These are phyloP conservation scores for Sinosuthora webbiana DNA, from an alignment of 2,113 vertebrate species.

Conservation along the genomic window DNA sequence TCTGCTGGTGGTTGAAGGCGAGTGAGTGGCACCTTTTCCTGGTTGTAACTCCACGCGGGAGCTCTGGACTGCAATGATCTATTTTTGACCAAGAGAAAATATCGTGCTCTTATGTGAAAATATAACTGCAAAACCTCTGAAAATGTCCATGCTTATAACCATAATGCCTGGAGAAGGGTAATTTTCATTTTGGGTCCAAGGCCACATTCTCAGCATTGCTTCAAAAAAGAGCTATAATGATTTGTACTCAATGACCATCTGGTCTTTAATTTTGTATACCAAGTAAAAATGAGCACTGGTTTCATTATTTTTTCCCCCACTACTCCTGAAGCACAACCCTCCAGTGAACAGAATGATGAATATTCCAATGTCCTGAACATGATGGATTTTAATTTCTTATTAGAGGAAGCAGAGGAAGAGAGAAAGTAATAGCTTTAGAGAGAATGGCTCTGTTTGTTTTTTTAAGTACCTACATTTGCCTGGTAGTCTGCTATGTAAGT, in stretches of 20 bases:
- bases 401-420: conserved; percentile 37
- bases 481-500: conserved; percentile 19
- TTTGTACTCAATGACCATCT: neutral
- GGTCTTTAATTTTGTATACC: neutral
- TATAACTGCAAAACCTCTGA: neutral
- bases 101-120: neutral
- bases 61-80: neutral
- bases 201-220: neutral
- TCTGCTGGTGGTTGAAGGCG: neutral
- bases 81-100: neutral
- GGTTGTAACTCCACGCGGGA: neutral
- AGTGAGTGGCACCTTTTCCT: neutral
- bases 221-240: neutral
- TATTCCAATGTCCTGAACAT: conserved; percentile 25
- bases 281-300: neutral
- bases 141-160: neutral
- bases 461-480: conserved; percentile 11
- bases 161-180: neutral
- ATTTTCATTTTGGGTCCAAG: neutral
- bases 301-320: neutral
- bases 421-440: conserved; percentile 15
- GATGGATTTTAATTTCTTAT: conserved; percentile 59
- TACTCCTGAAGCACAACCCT: neutral
- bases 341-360: conserved; percentile 24
- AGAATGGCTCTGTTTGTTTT: conserved; percentile 24